A percentile compares a stretch with the other conserved stretches of the same genome.
Evolutionary conservation across 2,113 vertebrate species (phyloP).

Genomic region (Suricata suricatta): DNA sequence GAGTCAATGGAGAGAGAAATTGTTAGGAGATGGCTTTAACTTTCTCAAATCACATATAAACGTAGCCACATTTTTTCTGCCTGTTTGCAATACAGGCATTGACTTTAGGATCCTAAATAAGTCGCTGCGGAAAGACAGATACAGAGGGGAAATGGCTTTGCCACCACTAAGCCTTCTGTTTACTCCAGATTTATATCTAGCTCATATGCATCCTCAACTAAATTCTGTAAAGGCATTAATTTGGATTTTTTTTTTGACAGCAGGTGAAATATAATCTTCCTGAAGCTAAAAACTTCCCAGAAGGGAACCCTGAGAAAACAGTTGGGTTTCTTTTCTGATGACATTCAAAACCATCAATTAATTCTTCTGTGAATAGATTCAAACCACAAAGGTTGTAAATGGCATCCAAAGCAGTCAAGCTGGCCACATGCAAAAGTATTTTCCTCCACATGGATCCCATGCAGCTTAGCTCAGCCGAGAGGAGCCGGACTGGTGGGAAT

Average conservation of each 20-base stretch:
- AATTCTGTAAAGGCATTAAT: neutral
- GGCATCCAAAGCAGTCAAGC: neutral
- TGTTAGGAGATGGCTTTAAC: neutral
- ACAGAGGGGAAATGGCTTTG: neutral
- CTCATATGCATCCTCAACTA: neutral
- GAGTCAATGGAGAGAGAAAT: neutral
- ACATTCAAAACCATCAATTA: neutral
- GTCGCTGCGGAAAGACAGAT: neutral
- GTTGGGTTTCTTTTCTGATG: neutral
- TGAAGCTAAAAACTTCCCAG: neutral
- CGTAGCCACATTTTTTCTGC: neutral
- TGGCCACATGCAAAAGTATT: neutral
- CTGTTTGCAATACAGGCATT: neutral
- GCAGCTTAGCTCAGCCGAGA: neutral
- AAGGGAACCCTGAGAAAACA: conserved; percentile 43
- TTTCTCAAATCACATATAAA: neutral
- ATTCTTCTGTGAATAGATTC: neutral
- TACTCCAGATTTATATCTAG: neutral
- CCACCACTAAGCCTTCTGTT: neutral
- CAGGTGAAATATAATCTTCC: neutral
- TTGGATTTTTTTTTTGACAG: neutral
- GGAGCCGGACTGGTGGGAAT: conserved; percentile 6
- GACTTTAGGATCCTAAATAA: neutral
- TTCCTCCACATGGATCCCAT: neutral
- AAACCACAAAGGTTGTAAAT: conserved; percentile 29